These are phyloP conservation scores for Coecobrya sp. DNA, from an alignment of 2,888 invertebrate genomes.

Conservation along the genomic window DNA sequence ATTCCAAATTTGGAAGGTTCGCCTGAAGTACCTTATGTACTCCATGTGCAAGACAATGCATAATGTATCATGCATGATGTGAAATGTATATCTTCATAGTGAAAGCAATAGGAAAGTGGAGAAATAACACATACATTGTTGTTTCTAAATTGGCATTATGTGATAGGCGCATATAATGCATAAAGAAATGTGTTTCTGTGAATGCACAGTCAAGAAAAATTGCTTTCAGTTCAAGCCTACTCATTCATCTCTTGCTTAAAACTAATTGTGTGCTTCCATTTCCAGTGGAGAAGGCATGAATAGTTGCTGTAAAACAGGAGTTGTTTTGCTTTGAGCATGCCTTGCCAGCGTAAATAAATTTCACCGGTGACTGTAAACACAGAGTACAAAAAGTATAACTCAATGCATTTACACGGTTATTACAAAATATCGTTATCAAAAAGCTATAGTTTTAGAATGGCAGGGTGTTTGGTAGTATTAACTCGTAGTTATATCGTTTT, in stretches of 20 bases:
- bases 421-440: slow-evolving; percentile 29
- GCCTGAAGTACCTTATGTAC: neutral
- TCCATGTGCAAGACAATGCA: neutral
- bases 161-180: neutral
- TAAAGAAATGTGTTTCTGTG: slow-evolving; percentile 6
- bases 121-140: neutral
- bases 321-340: neutral
- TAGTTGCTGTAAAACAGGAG: neutral
- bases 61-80: neutral
- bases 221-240: slow-evolving; percentile 65
- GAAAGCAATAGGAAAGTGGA: neutral
- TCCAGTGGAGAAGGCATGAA: slow-evolving; percentile 1
- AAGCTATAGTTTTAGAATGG: neutral
- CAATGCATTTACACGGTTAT: slow-evolving; percentile 52
- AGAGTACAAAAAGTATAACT: neutral
- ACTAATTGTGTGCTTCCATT: slow-evolving; percentile 68
- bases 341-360: neutral
- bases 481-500: neutral
- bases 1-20: neutral
- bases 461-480: neutral
- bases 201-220: slow-evolving; percentile 51
- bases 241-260: slow-evolving; percentile 74
- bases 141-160: slow-evolving; percentile 22
- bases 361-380: neutral
- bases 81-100: neutral